A percentile compares a stretch with the other conserved stretches of the same genome.
These are phyloP conservation scores for Galaxea fascicularis DNA, from an alignment of 92 coral and sea anemone species.

Conservation along the genomic window DNA sequence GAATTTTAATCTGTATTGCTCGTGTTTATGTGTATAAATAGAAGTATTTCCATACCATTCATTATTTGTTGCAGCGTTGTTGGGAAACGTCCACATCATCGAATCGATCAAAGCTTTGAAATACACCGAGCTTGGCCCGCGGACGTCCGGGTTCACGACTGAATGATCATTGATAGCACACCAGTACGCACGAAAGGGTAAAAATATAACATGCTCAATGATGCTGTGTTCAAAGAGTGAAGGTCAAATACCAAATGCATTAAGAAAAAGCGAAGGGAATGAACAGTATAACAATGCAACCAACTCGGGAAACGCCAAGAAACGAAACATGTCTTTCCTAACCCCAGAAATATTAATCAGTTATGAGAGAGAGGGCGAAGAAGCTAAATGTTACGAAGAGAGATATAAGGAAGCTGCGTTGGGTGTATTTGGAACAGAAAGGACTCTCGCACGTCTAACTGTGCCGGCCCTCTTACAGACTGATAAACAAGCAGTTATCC, in stretches of 20 bases:
- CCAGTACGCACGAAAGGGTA: background rate
- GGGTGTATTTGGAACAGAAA: conserved; percentile 73
- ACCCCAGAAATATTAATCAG: conserved; percentile 74
- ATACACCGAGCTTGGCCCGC: background rate
- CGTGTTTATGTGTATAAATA: conserved; percentile 42
- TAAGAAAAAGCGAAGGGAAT: conserved; percentile 21
- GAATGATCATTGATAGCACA: background rate
- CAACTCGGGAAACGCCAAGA: conserved; percentile 17
- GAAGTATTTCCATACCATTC: conserved; percentile 6
- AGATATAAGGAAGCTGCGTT: conserved; percentile 67
- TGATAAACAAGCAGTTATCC: conserved; percentile 66
- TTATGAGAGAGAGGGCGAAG: conserved; percentile 61
- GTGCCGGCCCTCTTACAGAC: conserved; percentile 52
- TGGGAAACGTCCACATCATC: conserved; percentile 2
- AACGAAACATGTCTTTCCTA: conserved; percentile 35
- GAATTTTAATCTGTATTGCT: conserved; percentile 19
- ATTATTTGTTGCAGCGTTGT: conserved; percentile 10
- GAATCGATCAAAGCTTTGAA: background rate
- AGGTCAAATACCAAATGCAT: conserved; percentile 43
- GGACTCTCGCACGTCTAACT: conserved; percentile 46
- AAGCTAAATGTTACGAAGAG: conserved; percentile 58
- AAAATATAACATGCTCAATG: conserved; percentile 17
- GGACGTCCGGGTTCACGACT: background rate
- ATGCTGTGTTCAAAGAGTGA: conserved; percentile 56
- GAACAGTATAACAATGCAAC: background rate